These are phyloP conservation scores for Vanessa cardui DNA, from an alignment of 2,888 invertebrate species.

Conservation along the genomic window DNA sequence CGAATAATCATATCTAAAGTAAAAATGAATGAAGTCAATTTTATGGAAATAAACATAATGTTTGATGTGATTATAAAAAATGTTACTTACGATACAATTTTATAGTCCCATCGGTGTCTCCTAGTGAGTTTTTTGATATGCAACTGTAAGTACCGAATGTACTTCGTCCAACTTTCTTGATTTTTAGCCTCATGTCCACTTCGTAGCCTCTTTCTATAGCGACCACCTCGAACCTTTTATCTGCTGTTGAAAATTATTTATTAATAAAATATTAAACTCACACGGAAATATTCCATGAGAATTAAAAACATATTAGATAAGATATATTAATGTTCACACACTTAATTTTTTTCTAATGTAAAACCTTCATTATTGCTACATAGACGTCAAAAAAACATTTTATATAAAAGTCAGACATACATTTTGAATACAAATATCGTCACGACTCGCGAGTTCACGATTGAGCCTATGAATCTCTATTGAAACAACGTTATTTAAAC, in stretches of 20 bases:
- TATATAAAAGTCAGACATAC: too few relatives aligned
- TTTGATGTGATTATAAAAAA: neutral
- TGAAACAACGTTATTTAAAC: too few relatives aligned
- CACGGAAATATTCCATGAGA: too few relatives aligned
- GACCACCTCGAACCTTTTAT: constrained; percentile 78
- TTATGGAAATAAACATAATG: neutral
- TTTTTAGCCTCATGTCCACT: constrained; percentile 87
- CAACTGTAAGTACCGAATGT: constrained; percentile 88
- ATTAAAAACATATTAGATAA: too few relatives aligned
- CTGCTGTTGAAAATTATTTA: constrained; percentile 55
- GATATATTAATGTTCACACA: too few relatives aligned
- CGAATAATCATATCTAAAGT: too few relatives aligned
- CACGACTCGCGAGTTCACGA: too few relatives aligned
- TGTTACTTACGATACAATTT: constrained; percentile 86
- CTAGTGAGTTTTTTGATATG: constrained; percentile 88
- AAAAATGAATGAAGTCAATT: neutral
- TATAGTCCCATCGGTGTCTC: constrained; percentile 88
- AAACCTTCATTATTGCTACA: too few relatives aligned
- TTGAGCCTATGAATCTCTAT: too few relatives aligned
- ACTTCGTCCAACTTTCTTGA: constrained; percentile 82
- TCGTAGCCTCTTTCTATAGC: constrained; percentile 85
- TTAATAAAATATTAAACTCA: neutral
- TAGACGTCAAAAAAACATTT: too few relatives aligned
- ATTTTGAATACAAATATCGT: too few relatives aligned
- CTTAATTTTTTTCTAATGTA: too few relatives aligned